Base-by-base conservation (phyloP, 1,140 invertebrate species). In the Drosophila pachea region DNA sequence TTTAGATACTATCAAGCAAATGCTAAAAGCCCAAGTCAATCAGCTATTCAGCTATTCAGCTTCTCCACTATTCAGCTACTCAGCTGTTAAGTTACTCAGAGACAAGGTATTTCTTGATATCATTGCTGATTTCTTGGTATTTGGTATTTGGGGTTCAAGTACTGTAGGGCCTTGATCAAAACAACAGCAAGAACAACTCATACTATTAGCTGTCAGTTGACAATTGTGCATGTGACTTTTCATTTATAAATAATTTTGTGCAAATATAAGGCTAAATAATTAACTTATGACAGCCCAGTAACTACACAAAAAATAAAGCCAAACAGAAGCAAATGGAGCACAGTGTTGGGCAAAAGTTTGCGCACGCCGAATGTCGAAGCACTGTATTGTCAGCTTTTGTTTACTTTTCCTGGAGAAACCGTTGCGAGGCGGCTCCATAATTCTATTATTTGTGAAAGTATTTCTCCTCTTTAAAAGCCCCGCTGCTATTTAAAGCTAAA, bases 181-280 rank as follows among this genome's bases (percentile, higher is more conserved):
- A 40, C 33, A 75, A 45, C 55, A 64, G 55, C 40, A 68, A 65
- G n/a, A 66, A 48, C 7, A 58, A 70, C 33, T 61, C n/a, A 33
- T 52, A 64, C 43, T 48, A 43, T 66, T 59, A 38, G 53, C 82
- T 81, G 74, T 67, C 56, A 77, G 68, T 56, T 78, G 74, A 65
- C 58, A 68, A 58, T 29, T 31, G 54, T 59, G 66, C 79, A 83
- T 83, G 79, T 83, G 79, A 83, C 81, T 78, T 48, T 22, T 53
- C 16, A 16, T 53, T 62, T 71, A 68, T 71, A 73, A 69, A 62
- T 66, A 67, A 78, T 56, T 62, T 71, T 42, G 63, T 45, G 71
- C 50, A 73, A 78, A 68, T 61, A 69, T 33, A 66, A 53, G 54
- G 50, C 53, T 42, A 84, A 71, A 74, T 83, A 74, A 78, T 65